Conservation (phyloP, 2,113 vertebrate genomes). For the Turnix velox region DNA sequence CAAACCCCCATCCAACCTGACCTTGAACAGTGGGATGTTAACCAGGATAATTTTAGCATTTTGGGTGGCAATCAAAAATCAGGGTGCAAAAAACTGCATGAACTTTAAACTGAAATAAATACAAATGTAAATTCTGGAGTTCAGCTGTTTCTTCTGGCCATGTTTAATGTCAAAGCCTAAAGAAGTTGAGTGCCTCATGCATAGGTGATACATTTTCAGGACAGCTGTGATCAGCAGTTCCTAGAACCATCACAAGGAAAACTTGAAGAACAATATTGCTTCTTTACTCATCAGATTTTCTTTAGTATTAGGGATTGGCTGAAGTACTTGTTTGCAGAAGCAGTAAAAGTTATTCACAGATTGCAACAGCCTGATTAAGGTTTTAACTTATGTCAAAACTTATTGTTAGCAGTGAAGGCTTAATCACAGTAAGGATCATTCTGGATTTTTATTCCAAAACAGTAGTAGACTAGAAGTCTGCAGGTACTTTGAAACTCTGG, state of each 20-base stretch:
- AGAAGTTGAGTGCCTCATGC: not conserved
- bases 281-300: not conserved
- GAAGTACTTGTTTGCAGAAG: not conserved
- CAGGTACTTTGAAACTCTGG: not conserved
- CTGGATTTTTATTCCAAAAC: slow-evolving; percentile 1
- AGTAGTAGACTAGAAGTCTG: not conserved
- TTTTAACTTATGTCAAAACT: not conserved
- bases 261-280: not conserved
- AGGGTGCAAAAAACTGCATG: not conserved
- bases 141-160: not conserved
- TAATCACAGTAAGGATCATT: not conserved
- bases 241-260: not conserved
- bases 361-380: not conserved
- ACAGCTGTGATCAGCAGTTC: not conserved
- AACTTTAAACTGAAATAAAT: not conserved
- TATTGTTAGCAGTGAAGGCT: not conserved
- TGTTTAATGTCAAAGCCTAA: not conserved
- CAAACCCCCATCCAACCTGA: not conserved
- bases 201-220: not conserved
- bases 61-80: not conserved
- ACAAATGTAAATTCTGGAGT: not conserved
- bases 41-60: not conserved
- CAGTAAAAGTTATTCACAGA: not conserved
- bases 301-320: not conserved
- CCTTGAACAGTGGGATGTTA: not conserved